Percentiles rank a stretch among this genome's conserved stretches.
These are phyloP conservation scores for Cryptotermes secundus DNA, from an alignment of 1,140 invertebrate species.

Conservation along the genomic window DNA sequence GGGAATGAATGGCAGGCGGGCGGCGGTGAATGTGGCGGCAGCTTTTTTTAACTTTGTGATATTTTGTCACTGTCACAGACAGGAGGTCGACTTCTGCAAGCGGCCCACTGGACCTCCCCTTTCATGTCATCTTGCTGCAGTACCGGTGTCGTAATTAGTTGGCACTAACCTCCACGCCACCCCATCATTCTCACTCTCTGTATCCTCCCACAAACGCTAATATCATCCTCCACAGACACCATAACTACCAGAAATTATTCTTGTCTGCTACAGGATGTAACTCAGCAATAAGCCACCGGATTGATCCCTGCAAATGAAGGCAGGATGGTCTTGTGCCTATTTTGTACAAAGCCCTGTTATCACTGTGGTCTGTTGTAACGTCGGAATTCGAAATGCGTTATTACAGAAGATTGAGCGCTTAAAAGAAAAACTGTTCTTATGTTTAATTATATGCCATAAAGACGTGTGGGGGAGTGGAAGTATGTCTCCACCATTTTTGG, in stretches of 20 bases:
- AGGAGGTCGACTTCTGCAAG: not conserved
- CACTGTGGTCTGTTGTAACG: no score
- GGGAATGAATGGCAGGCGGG: not conserved
- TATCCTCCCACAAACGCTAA: not conserved
- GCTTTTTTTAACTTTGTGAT: not conserved
- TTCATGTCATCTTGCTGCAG: slow-evolving; percentile 9
- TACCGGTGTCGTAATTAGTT: slow-evolving; percentile 19
- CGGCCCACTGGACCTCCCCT: not conserved
- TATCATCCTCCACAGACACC: not conserved
- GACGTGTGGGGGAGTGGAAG: no score
- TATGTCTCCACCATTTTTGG: no score
- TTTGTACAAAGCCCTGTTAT: not conserved
- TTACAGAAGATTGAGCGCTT: no score
- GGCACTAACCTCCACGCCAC: slow-evolving; percentile 3
- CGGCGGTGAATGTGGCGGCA: no score
- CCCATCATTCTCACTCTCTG: not conserved
- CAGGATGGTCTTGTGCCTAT: not conserved
- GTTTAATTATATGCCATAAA: no score
- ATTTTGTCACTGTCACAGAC: slow-evolving; percentile 12
- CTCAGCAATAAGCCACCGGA: not conserved
- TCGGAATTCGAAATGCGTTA: no score
- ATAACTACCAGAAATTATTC: slow-evolving; percentile 1
- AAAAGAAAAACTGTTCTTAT: no score
- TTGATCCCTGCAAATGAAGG: not conserved
- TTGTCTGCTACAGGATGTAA: not conserved